Base-by-base conservation (phyloP, 2,888 invertebrate genomes). In the Torymus texanus region DNA sequence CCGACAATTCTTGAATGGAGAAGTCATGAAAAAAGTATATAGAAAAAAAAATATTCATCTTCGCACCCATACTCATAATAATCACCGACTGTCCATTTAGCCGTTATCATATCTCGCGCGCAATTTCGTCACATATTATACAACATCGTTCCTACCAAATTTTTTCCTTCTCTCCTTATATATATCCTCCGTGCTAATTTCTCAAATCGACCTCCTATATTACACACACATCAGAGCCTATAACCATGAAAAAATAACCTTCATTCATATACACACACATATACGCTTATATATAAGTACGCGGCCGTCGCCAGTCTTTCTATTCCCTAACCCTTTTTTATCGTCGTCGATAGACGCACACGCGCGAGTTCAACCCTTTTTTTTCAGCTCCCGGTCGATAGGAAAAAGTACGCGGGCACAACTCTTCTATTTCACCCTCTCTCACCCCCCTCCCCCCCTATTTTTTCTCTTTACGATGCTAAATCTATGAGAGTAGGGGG, bases 391-490 rank as follows among this genome's bases (percentile, higher is more conserved):
- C 10, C n/a, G 41, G 29, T n/a, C n/a, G 29, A 29, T 29, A 29
- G 29, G 29, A 29, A 29, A 29, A 53, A 2, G 24, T 11, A 29
- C 51, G 18, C 63, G 56, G 4, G 12, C 3, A 14, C 51, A 72
- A 72, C 61, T 67, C 71, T 73, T 78, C 66, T 78, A 73, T 79
- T 10, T 58, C 72, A 56, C 68, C 68, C 68, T 21, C 51, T 5
- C 16, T 21, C 56, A 14, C 58, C 14, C 53, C 75, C 68, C 55
- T 75, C 68, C 67, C 68, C 68, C 65, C n/a, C 29, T 12, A 61
- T 62, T 24, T 21, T 61, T 2, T 24, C 10, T 21, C 21, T 8
- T 21, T 61, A 29, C 29, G 29, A 29, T 29, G 29, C 29, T 29
- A 29, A 29, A 4, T 29, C 29, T 29, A 29, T 0, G 18, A 53